These are phyloP conservation scores for Deladenus siricidicola DNA, from an alignment of 2,888 invertebrate species.

Conservation along the genomic window DNA sequence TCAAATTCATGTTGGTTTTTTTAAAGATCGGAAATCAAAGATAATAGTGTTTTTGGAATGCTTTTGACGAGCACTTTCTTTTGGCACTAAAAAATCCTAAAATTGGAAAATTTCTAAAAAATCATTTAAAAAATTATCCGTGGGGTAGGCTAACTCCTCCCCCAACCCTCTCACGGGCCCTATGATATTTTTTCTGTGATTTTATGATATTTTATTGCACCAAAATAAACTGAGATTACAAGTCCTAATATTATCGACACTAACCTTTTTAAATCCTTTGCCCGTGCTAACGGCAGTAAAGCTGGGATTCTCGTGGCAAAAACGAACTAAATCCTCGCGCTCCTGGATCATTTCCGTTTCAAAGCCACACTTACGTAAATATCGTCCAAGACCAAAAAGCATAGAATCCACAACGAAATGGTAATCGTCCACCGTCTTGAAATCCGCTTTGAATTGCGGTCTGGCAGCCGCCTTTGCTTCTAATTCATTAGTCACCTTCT, in stretches of 20 bases:
- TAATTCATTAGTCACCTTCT: not conserved
- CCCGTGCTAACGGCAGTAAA: constrained; percentile 13
- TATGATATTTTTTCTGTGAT: too few species aligned
- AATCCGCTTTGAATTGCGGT: not conserved
- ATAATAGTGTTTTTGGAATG: too few species aligned
- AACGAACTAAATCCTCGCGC: constrained; percentile 11
- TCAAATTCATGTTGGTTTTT: too few species aligned
- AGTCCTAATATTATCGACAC: not conserved
- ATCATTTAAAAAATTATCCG: too few species aligned
- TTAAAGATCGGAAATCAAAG: too few species aligned
- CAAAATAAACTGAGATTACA: too few species aligned
- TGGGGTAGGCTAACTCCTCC: too few species aligned
- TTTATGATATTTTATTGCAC: too few species aligned
- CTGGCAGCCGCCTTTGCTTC: not conserved
- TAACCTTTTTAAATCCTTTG: constrained; percentile 14
- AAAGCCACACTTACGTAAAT: constrained; percentile 19
- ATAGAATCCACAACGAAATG: constrained; percentile 17
- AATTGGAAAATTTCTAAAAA: not conserved
- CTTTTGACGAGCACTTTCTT: too few species aligned
- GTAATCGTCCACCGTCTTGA: constrained; percentile 10
- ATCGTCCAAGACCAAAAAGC: constrained; percentile 17
- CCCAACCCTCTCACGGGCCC: too few species aligned
- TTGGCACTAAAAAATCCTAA: too few species aligned
- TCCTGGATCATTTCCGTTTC: constrained; percentile 13
- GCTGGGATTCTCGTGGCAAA: constrained; percentile 9